These are phyloP conservation scores for Anabacerthia variegaticeps DNA, from an alignment of 2,797 vertebrate genomes.

Conservation along the genomic window DNA sequence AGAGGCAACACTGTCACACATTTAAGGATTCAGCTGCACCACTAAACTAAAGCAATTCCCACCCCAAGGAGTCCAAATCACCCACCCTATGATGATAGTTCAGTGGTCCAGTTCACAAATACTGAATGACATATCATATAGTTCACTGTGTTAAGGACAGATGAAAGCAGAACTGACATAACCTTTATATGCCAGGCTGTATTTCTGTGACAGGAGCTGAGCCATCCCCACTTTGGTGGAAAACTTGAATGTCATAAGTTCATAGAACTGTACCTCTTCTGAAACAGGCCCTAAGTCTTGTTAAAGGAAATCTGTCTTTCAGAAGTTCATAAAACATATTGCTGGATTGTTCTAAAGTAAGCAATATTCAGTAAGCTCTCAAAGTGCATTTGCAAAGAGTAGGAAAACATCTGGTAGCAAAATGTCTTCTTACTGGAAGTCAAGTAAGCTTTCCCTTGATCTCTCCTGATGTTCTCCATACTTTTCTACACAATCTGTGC, in stretches of 20 bases:
- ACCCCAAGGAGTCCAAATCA: background rate
- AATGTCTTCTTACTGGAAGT: background rate
- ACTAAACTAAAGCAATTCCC: background rate
- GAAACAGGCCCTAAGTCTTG: background rate
- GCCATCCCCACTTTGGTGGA: background rate
- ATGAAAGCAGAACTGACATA: background rate
- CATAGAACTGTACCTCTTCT: background rate
- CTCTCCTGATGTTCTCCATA: background rate
- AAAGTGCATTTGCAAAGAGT: background rate
- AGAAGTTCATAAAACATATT: background rate
- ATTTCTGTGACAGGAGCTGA: background rate
- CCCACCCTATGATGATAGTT: background rate
- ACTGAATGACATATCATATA: background rate
- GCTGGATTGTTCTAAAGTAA: background rate
- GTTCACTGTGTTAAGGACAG: background rate
- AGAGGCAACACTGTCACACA: background rate
- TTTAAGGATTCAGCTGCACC: background rate
- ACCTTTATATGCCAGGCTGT: background rate
- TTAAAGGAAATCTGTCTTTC: background rate
- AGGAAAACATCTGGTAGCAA: background rate
- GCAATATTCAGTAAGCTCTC: background rate
- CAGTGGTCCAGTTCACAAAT: background rate
- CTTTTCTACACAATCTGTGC: background rate
- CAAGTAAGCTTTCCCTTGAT: background rate
- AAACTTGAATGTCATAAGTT: background rate